Percentiles rank a stretch among this genome's conserved stretches.
phyloP scores from a whole-genome alignment of 1,140 invertebrate genomes.

The Holotrichia oblita region DNA sequence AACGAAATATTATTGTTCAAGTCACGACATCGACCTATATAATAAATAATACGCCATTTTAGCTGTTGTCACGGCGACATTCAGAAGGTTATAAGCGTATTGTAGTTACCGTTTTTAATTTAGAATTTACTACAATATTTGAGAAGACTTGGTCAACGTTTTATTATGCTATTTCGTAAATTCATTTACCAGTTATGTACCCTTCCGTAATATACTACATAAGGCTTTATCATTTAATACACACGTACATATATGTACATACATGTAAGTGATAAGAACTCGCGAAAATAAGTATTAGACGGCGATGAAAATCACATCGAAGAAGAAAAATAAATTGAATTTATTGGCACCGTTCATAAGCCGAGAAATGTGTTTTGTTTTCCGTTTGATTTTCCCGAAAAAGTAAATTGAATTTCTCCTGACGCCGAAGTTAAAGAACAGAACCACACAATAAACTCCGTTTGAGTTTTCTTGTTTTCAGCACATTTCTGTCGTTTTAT shows the following conservation, averaged over 20 bases:
- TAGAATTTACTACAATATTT: neutral
- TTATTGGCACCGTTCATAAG: slow-evolving; percentile 35
- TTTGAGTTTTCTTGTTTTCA: slow-evolving; percentile 36
- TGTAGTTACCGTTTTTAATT: slow-evolving; percentile 22
- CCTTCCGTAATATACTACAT: neutral
- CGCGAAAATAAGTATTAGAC: neutral
- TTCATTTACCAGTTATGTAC: neutral
- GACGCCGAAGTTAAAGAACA: slow-evolving; percentile 32
- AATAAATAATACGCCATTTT: neutral
- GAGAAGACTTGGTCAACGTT: neutral
- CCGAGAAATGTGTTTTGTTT: slow-evolving; percentile 29
- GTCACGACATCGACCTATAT: slow-evolving; percentile 15
- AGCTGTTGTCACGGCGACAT: neutral
- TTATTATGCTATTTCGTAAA: neutral
- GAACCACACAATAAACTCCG: slow-evolving; percentile 25
- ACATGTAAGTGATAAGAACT: neutral
- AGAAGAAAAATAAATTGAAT: slow-evolving; percentile 26
- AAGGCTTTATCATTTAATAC: neutral
- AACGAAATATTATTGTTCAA: slow-evolving; percentile 4
- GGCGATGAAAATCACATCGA: slow-evolving; percentile 33
- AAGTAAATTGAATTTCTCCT: slow-evolving; percentile 33
- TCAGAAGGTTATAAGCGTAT: neutral
- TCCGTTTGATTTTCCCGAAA: slow-evolving; percentile 19
- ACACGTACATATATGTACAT: too few species aligned
- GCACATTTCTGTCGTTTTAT: slow-evolving; percentile 5